phyloP scores from a whole-genome alignment of 2,113 vertebrate genomes.

The Boulengeromyrus knoepffleri region DNA sequence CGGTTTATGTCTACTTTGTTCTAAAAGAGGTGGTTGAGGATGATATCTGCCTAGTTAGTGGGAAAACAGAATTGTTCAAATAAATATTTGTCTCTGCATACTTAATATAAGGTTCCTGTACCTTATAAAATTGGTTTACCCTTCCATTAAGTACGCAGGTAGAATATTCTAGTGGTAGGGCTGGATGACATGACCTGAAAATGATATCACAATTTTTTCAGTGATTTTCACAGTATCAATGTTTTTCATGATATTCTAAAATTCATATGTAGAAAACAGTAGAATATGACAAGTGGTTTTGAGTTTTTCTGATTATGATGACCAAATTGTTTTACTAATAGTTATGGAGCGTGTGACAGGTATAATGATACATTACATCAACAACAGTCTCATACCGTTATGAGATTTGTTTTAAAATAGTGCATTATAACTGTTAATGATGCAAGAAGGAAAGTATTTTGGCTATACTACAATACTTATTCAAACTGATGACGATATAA shows the following conservation, averaged over 20 bases:
- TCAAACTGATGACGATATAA: neutral
- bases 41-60: neutral
- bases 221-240: neutral
- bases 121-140: neutral
- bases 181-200: neutral
- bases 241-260: neutral
- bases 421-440: neutral
- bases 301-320: neutral
- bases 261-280: neutral
- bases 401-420: neutral
- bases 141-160: neutral
- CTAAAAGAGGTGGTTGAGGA: neutral
- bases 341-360: neutral
- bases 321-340: neutral
- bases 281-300: neutral
- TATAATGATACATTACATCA: neutral
- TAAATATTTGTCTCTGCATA: neutral
- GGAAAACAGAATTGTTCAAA: neutral
- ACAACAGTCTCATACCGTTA: neutral
- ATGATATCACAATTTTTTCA: neutral
- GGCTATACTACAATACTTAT: neutral
- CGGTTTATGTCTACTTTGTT: neutral
- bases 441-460: neutral
- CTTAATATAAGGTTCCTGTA: neutral
- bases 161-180: too few relatives aligned